phyloP scores from a whole-genome alignment of 2,888 invertebrate genomes.

The Notodonta dromedarius region DNA sequence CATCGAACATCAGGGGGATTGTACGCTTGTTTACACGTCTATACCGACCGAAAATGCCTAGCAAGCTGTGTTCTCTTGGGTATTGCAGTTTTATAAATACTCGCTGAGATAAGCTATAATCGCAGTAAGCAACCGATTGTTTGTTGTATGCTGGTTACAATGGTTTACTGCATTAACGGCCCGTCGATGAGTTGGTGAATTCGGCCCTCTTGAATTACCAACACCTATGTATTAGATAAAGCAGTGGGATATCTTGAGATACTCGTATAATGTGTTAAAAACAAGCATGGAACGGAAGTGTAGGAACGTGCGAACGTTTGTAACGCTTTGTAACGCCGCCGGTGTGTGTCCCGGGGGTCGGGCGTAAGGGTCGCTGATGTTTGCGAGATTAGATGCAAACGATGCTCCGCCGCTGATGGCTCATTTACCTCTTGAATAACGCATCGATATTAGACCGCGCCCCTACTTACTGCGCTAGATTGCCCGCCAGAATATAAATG shows the following conservation, averaged over 20 bases:
- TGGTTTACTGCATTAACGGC: no score
- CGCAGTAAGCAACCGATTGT: no score
- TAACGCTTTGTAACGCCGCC: constrained; percentile 22
- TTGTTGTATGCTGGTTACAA: no score
- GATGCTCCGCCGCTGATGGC: constrained; percentile 73
- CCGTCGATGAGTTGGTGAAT: no score
- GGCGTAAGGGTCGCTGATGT: constrained; percentile 59
- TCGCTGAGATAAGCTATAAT: no score
- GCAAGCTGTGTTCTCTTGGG: no score
- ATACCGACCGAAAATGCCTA: no score
- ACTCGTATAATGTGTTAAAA: not conserved
- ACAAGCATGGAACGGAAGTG: constrained; percentile 10
- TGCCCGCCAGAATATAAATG: constrained; percentile 30
- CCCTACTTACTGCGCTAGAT: constrained; percentile 38
- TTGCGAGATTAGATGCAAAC: constrained; percentile 79
- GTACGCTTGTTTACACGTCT: no score
- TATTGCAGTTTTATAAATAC: no score
- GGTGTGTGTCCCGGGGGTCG: constrained; percentile 51
- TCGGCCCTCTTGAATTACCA: no score
- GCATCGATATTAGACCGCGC: constrained; percentile 66
- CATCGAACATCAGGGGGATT: no score
- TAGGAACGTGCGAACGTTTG: constrained; percentile 40
- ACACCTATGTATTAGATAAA: not conserved
- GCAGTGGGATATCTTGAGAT: not conserved
- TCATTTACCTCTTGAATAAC: constrained; percentile 80